Evolutionary conservation across 2,113 vertebrate genomes (phyloP).

Genomic region (Takifugu bimaculatus): DNA sequence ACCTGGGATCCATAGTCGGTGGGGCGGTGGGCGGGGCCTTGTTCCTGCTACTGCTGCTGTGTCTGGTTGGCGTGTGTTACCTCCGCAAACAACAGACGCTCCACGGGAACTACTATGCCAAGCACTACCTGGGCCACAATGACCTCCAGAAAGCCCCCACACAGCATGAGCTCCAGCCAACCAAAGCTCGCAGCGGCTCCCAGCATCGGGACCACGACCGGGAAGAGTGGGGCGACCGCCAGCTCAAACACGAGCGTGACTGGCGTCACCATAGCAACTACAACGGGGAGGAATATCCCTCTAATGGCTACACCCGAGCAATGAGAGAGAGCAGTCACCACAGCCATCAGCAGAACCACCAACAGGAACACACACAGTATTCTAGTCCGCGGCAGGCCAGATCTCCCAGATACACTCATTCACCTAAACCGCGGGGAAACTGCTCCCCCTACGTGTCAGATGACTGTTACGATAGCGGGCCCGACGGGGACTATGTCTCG

Average conservation of each 20-base stretch:
- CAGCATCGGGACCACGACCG: constrained; percentile 83
- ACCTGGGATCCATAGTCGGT: constrained; percentile 88
- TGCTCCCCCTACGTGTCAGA: constrained; percentile 84
- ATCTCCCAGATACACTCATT: constrained; percentile 73
- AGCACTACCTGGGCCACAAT: constrained; percentile 88
- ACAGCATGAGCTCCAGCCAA: constrained; percentile 81
- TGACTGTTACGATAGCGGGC: constrained; percentile 84
- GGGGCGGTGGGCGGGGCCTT: constrained; percentile 93
- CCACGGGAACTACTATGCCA: constrained; percentile 93
- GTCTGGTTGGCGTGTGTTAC: constrained; percentile 84
- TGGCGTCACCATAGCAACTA: constrained; percentile 40
- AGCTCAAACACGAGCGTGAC: constrained; percentile 61
- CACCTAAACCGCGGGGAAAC: constrained; percentile 57
- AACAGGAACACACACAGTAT: constrained; percentile 65
- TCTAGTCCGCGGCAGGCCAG: constrained; percentile 75
- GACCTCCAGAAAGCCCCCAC: constrained; percentile 92
- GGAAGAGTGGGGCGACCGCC: constrained; percentile 89
- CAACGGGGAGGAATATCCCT: constrained; percentile 58
- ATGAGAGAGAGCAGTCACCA: constrained; percentile 66
- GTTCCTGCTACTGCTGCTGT: constrained; percentile 87
- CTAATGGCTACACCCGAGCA: constrained; percentile 73
- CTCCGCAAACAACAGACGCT: constrained; percentile 89
- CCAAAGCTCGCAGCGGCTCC: constrained; percentile 76
- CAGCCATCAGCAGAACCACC: constrained; percentile 55
- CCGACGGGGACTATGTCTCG: constrained; percentile 91